Percentiles rank a stretch among this genome's conserved stretches.
These are phyloP conservation scores for Pseudopipra pipra DNA, from an alignment of 2,113 vertebrate genomes.

Conservation along the genomic window DNA sequence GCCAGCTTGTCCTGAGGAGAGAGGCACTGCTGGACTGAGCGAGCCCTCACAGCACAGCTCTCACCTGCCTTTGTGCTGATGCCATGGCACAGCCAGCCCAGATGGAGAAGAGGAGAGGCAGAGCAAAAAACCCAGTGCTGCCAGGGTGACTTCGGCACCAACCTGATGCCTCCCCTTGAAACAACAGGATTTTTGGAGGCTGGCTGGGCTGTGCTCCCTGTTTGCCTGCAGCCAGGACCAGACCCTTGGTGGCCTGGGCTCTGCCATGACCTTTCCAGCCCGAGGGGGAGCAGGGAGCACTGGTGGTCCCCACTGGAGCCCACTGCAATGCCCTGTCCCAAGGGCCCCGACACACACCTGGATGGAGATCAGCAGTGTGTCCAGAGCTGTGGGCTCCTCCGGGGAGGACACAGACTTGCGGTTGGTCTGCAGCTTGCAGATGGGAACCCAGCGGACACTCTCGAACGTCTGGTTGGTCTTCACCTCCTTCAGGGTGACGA, in stretches of 20 bases:
- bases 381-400: slow-evolving; percentile 86
- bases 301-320: not conserved
- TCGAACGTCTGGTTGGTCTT: slow-evolving; percentile 79
- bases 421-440: slow-evolving; percentile 85
- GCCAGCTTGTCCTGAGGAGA: slow-evolving; percentile 84
- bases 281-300: fast-evolving
- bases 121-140: fast-evolving
- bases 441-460: slow-evolving; percentile 82
- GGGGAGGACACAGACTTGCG: slow-evolving; percentile 88
- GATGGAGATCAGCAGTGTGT: slow-evolving; percentile 83
- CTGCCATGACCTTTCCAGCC: not conserved
- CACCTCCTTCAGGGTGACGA: slow-evolving; percentile 87
- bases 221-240: not conserved
- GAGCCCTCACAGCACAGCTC: fast-evolving
- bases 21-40: not conserved
- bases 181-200: not conserved
- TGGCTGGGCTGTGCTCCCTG: not conserved
- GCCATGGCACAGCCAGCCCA: fast-evolving
- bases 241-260: not conserved
- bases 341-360: slow-evolving; percentile 67
- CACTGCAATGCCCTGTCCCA: not conserved
- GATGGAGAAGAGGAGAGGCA: fast-evolving
- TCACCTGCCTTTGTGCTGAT: not conserved
- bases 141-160: not conserved
- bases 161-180: not conserved